Conservation (phyloP, 2,888 invertebrate species). For the Tillus elongatus region DNA sequence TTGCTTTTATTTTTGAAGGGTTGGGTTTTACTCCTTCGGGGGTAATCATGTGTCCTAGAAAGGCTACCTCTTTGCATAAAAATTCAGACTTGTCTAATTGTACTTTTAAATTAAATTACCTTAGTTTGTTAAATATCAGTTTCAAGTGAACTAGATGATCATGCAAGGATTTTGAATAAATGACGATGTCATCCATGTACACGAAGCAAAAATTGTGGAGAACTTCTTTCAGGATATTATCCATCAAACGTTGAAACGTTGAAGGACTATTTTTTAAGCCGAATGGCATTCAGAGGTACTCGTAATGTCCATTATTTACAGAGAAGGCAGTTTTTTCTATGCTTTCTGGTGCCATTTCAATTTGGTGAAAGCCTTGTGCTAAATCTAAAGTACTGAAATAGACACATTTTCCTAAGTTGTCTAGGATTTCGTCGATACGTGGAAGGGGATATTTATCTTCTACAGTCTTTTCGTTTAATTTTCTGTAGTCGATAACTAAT, state of each 20-base stretch:
- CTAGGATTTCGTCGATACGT: conserved; percentile 12
- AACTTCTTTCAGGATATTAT: conserved; percentile 10
- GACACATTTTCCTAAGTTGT: conserved; percentile 3
- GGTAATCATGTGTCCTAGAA: conserved; percentile 11
- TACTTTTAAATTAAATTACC: conserved; percentile 12
- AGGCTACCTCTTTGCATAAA: conserved; percentile 10
- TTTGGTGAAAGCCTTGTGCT: conserved; percentile 18
- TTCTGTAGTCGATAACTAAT: conserved; percentile 4
- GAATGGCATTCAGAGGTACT: conserved; percentile 19
- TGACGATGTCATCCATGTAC: conserved; percentile 28
- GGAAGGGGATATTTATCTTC: conserved; percentile 15
- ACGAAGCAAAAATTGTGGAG: conserved; percentile 14
- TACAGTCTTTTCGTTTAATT: conserved; percentile 1
- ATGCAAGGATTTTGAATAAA: conserved; percentile 11
- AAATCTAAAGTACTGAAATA: conserved; percentile 16
- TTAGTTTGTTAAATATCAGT: conserved; percentile 6
- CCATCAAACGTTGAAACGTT: conserved; percentile 20
- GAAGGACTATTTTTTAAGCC: conserved; percentile 17
- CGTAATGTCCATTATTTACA: conserved; percentile 15
- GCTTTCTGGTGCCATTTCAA: conserved; percentile 11
- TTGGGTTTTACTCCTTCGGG: conserved; percentile 12
- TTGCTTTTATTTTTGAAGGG: conserved; percentile 11
- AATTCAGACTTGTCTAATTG: conserved; percentile 16
- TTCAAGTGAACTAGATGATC: conserved; percentile 11
- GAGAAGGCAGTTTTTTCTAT: conserved; percentile 19